These are phyloP conservation scores for Melanostigma gelatinosum DNA, from an alignment of 2,113 vertebrate species.

Conservation along the genomic window DNA sequence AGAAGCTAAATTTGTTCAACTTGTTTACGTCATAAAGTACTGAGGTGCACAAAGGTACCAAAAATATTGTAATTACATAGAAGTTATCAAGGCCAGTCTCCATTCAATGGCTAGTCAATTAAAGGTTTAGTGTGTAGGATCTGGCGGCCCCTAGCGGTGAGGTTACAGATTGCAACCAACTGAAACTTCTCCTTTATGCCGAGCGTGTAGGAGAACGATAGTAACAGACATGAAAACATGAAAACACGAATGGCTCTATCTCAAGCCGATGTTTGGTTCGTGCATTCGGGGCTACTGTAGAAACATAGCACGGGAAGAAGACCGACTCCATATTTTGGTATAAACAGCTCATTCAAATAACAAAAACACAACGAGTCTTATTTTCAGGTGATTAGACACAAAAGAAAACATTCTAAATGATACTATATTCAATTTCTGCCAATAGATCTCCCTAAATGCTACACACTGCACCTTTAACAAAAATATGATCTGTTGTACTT, in stretches of 20 bases:
- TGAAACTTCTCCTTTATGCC: background rate
- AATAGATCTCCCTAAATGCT: too few species aligned
- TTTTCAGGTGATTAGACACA: background rate
- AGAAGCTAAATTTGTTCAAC: background rate
- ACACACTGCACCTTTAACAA: background rate
- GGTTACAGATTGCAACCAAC: background rate
- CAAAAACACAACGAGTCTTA: background rate
- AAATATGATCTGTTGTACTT: background rate
- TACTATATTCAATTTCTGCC: too few species aligned
- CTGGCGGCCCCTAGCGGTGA: background rate
- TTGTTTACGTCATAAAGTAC: background rate
- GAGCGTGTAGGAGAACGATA: background rate
- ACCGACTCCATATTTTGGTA: background rate
- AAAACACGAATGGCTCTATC: background rate
- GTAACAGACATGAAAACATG: background rate
- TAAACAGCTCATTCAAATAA: background rate
- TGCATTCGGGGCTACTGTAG: background rate
- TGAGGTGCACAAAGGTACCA: background rate
- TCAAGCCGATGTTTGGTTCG: background rate
- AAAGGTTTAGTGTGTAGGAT: background rate
- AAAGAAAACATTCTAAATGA: background rate
- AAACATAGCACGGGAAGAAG: background rate
- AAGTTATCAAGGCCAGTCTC: background rate
- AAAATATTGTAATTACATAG: background rate
- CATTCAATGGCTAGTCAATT: background rate